A percentile compares a stretch with the other conserved stretches of the same genome.
Conservation (phyloP, 2,113 vertebrate species). For the Cairina moschata region DNA sequence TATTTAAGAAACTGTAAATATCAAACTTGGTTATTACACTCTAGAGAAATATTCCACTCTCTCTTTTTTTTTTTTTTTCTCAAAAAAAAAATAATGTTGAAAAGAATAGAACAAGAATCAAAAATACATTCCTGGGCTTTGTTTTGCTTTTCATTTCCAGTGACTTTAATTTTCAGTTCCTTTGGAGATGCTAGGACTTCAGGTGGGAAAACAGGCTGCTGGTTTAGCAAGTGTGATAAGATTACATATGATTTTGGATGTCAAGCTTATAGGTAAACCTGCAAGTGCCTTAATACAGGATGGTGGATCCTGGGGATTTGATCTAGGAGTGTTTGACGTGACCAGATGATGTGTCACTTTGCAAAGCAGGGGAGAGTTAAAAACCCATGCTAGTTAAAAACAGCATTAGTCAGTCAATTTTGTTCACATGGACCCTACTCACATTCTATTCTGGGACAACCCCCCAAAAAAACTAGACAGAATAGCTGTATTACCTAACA, state of each 20-base stretch:
- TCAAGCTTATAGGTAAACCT: not conserved
- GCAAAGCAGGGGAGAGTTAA: not conserved
- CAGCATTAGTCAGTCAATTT: not conserved
- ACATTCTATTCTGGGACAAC: not conserved
- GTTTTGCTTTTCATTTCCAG: conserved; percentile 24
- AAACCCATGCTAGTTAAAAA: not conserved
- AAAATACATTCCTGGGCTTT: not conserved
- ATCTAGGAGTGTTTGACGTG: not conserved
- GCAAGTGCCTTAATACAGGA: not conserved
- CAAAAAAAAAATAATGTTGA: not conserved
- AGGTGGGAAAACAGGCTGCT: not conserved
- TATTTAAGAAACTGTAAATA: not conserved
- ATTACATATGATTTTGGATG: not conserved
- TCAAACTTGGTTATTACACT: not conserved
- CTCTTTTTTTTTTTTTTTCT: not conserved
- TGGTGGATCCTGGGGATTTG: not conserved
- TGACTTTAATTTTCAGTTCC: not conserved
- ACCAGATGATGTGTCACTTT: not conserved
- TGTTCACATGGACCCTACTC: not conserved
- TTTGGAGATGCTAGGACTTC: not conserved
- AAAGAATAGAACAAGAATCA: not conserved
- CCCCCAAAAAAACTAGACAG: not conserved
- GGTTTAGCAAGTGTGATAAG: not conserved
- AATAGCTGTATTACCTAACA: not conserved
- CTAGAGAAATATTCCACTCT: not conserved